Conservation (phyloP, 2,797 vertebrate species). For the Siniperca scherzeri region DNA sequence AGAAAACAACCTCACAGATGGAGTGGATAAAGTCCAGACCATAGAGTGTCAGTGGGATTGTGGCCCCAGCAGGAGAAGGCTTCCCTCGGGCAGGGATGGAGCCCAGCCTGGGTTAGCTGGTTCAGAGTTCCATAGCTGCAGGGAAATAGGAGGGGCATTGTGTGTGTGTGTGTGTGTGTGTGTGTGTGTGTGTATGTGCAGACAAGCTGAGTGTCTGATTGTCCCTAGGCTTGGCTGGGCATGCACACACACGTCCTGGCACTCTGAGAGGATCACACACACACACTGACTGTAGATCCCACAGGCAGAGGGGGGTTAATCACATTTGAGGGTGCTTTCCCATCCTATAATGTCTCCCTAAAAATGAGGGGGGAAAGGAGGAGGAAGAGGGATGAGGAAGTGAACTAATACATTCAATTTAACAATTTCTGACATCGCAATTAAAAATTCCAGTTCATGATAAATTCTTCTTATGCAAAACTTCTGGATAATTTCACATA, state of each 20-base stretch:
- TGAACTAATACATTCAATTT: neutral
- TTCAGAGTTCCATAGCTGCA: constrained; percentile 51
- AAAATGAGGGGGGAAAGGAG: constrained; percentile 30
- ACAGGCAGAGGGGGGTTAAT: constrained; percentile 58
- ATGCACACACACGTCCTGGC: constrained; percentile 75
- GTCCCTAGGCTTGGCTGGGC: constrained; percentile 75
- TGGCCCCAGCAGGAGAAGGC: constrained; percentile 63
- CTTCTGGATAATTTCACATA: neutral
- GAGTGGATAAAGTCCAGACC: constrained; percentile 73
- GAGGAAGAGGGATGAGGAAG: neutral
- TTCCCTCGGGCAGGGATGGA: constrained; percentile 72
- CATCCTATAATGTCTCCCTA: constrained; percentile 25
- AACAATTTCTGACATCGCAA: neutral
- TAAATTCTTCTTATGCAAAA: neutral
- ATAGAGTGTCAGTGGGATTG: constrained; percentile 52
- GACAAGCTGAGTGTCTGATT: constrained; percentile 56
- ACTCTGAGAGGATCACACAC: constrained; percentile 52
- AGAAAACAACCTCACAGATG: constrained; percentile 68
- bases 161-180: constrained; percentile 29
- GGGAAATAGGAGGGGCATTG: constrained; percentile 52
- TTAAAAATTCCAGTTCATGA: neutral
- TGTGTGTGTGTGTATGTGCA: constrained; percentile 30
- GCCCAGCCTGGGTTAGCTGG: constrained; percentile 54
- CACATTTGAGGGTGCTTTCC: constrained; percentile 59
- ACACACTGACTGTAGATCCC: constrained; percentile 38